Conservation (phyloP, 2,888 invertebrate species). For the Andrena bucephala region DNA sequence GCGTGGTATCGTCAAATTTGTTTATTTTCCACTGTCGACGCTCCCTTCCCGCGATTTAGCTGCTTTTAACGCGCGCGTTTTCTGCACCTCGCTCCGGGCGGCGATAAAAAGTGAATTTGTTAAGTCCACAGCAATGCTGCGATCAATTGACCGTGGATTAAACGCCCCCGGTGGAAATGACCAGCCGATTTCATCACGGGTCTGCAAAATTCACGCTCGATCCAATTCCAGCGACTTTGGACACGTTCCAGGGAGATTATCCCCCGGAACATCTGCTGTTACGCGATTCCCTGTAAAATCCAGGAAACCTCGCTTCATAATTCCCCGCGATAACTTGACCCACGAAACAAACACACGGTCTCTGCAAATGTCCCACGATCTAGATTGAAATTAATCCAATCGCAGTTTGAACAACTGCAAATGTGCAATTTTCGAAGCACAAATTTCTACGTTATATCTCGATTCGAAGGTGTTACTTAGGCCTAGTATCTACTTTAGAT, state of each 20-base stretch:
- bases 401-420: neutral
- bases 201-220: slow-evolving; percentile 22
- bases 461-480: too few species aligned
- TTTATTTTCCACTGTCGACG: neutral
- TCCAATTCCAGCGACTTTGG: slow-evolving; percentile 16
- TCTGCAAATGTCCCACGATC: neutral
- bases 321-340: neutral
- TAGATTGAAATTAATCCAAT: neutral
- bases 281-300: neutral
- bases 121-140: neutral
- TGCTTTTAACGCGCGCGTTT: neutral
- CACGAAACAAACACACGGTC: neutral
- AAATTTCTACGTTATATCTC: too few species aligned
- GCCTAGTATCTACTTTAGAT: too few species aligned
- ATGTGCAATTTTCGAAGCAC: neutral
- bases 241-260: slow-evolving; percentile 32
- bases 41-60: neutral
- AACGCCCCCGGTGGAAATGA: neutral
- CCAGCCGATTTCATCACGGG: slow-evolving; percentile 6
- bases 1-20: neutral
- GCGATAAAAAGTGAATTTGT: neutral
- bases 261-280: slow-evolving; percentile 1
- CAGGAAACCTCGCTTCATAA: neutral
- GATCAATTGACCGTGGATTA: slow-evolving; percentile 19
- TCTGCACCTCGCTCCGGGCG: neutral